These are phyloP conservation scores for Neofelis nebulosa DNA, from an alignment of 2,113 vertebrate genomes.

Conservation along the genomic window DNA sequence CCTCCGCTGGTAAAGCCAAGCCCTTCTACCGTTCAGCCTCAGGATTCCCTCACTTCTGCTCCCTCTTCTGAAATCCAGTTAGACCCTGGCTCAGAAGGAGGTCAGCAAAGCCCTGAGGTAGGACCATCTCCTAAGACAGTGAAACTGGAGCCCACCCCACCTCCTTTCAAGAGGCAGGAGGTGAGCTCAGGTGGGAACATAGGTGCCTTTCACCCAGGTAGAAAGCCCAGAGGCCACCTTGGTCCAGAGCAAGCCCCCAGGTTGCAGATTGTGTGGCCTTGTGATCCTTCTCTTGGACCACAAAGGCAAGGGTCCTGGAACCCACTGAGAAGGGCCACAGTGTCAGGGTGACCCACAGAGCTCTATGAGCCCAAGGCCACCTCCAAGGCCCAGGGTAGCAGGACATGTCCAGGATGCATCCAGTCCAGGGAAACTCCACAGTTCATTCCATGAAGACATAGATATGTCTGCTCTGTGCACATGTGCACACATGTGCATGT, in stretches of 20 bases:
- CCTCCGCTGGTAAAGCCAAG: neutral
- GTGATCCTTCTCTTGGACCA: neutral
- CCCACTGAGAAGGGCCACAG: neutral
- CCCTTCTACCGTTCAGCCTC: neutral
- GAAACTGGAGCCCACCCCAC: neutral
- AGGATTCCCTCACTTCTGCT: neutral
- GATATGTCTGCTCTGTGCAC: neutral
- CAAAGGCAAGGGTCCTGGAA: neutral
- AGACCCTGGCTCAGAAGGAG: neutral
- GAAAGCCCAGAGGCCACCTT: neutral
- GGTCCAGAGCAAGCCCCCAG: neutral
- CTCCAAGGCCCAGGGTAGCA: neutral
- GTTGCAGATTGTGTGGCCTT: neutral
- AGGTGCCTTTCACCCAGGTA: fast-evolving
- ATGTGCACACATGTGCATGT: neutral
- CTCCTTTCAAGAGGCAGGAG: neutral
- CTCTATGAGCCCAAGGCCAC: neutral
- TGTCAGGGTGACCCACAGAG: neutral
- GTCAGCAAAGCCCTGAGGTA: neutral
- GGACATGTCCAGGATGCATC: neutral
- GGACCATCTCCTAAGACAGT: neutral
- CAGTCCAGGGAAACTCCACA: neutral
- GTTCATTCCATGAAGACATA: neutral
- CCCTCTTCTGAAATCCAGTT: neutral
- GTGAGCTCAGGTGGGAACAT: neutral